Evolutionary conservation across 1,140 invertebrate genomes (phyloP), one percentile per base, ranked within the genome.

Genomic region (Drosophila parabipectinata): DNA sequence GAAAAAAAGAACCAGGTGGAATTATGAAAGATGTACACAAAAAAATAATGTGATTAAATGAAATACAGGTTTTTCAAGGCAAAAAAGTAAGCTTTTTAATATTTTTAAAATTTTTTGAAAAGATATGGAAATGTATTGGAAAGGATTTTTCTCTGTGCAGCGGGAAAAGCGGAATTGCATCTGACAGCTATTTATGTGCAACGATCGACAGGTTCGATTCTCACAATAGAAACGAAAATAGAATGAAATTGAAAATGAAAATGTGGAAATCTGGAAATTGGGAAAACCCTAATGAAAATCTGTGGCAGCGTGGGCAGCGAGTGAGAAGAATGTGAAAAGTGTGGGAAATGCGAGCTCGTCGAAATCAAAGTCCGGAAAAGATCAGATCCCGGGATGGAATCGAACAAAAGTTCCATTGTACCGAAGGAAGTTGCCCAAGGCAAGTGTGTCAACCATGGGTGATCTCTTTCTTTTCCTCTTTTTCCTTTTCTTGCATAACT

Each of bases 281-380:
- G 39, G 45, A 52, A 56, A 55, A 45, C n/a, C 52, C 9, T 37
- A 54, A 55, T 48, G 47, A 37, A 44, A 66, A 56, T 72, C 45
- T 37, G 37, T 34, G 6, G 63, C 57, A 30, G 53, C 74, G 60
- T 77, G 74, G 73, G 55, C 59, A 48, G 37, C 8, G 12, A 55
- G 51, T 5, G 51, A 9, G 9, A 6, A 32, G 21, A 39, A 69
- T 67, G 64, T 66, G 77, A 87, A 87, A 87, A 82, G 82, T 87
- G 82, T 87, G 82, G 82, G 82, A 87, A 87, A 69, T 77, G 68
- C 67, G 69, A 74, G 82, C 82, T 78, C 79, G 60, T 64, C 37
- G 69, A 82, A 78, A 74, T 78, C 72, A 75, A 67, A 76, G 73
- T 85, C 81, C 81, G 81, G 81, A 81, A 72, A 66, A 47, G 63